Evolutionary conservation across 2,113 vertebrate genomes (phyloP).

Genomic region (Passer montanus): DNA sequence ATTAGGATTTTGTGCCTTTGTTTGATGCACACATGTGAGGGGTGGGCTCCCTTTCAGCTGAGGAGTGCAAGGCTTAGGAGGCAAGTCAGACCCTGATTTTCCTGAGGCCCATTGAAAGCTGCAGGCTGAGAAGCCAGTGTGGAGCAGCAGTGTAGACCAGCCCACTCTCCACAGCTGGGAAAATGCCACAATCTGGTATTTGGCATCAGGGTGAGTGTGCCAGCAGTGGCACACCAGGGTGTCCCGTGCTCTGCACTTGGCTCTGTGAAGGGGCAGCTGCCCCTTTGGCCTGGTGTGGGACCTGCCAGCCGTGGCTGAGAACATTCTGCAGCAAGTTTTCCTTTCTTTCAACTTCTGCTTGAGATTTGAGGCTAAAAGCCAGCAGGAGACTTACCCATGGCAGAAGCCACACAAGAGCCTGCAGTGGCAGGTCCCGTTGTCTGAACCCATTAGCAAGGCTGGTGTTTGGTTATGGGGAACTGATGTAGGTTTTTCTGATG

Average conservation of each 20-base stretch:
- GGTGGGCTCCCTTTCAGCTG: background rate
- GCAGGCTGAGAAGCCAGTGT: background rate
- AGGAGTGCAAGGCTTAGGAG: background rate
- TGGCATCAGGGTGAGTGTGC: too few relatives aligned
- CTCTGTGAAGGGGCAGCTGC: background rate
- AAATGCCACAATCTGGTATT: background rate
- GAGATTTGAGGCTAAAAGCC: background rate
- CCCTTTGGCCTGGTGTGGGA: background rate
- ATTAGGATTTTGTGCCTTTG: background rate
- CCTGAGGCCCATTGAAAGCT: background rate
- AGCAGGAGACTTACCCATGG: background rate
- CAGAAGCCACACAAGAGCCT: background rate
- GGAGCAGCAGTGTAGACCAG: background rate
- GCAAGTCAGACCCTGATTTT: background rate
- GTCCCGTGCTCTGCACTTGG: accelerated
- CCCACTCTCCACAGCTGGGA: background rate
- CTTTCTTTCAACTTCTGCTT: background rate
- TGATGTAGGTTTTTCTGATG: background rate
- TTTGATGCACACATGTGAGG: accelerated
- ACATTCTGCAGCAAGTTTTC: background rate
- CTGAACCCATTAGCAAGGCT: background rate
- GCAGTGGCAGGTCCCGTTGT: background rate
- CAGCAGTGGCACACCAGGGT: background rate
- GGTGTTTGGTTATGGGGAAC: background rate
- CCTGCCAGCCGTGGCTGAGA: background rate